These are phyloP conservation scores for Polydrusus tereticollis DNA, from an alignment of 2,888 invertebrate species.

Conservation along the genomic window DNA sequence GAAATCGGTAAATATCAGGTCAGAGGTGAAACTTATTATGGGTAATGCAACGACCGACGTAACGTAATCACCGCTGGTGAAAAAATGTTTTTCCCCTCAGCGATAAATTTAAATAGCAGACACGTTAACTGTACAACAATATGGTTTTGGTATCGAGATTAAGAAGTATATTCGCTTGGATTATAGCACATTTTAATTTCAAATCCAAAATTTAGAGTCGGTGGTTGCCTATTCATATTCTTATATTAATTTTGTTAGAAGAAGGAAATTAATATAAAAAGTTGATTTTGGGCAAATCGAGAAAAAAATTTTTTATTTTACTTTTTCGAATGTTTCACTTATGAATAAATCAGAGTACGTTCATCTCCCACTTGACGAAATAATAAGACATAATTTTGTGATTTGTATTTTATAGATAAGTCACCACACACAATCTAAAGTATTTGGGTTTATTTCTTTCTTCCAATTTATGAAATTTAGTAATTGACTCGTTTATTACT, in stretches of 20 bases:
- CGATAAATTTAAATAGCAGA: slow-evolving; percentile 35
- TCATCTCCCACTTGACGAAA: no score
- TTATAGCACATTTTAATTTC: not conserved
- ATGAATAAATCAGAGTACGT: no score
- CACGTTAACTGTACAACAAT: slow-evolving; percentile 25
- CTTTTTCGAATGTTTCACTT: no score
- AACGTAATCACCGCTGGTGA: slow-evolving; percentile 31
- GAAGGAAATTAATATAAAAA: no score
- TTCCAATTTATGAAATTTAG: no score
- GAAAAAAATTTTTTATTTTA: no score
- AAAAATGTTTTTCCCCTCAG: slow-evolving; percentile 27
- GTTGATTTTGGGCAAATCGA: no score
- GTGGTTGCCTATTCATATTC: not conserved
- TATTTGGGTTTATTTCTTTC: no score
- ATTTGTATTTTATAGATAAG: no score
- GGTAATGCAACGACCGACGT: slow-evolving; percentile 35
- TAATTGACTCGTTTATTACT: no score
- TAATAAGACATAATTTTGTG: no score
- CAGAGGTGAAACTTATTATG: slow-evolving; percentile 48
- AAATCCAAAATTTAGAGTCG: not conserved
- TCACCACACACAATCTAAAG: no score
- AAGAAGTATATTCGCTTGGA: not conserved
- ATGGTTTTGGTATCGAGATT: slow-evolving; percentile 2
- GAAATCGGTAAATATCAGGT: slow-evolving; percentile 46
- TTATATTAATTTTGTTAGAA: not conserved